Base-by-base conservation (phyloP, 2,797 vertebrate genomes). In the Clarias platycephalus region DNA sequence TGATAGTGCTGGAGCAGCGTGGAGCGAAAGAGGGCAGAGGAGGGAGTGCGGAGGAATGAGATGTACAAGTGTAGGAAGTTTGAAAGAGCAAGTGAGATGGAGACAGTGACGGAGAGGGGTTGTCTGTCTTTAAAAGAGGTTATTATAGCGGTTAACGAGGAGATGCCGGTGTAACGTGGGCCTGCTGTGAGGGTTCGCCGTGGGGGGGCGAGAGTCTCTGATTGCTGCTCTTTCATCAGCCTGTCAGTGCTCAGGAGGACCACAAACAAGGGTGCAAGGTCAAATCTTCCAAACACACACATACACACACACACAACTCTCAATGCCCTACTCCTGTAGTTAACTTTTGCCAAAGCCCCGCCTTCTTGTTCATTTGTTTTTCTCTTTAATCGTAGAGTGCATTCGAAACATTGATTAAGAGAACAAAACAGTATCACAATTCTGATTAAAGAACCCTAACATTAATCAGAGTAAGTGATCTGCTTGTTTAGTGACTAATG, bases 221-320 rank as follows among this genome's bases (percentile, higher is more conserved):
- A 91, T 91, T 88, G 88, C 88, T 85, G 82, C 87, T 91, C 88
- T 90, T 91, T 88, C 88, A 91, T 91, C 89, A 91, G 88, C 85
- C 82, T 91, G 89, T 88, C 90, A 90, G 85, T 83, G 72, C 85
- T 74, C 75, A 67, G 67, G 88, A 86, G 89, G 83, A 86, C 82
- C 79, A 63, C 85, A 83, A 86, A 88, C 80, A 85, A 79, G 81
- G 84, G 37, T 84, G 88, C 68, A 84, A 88, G 82, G 88, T 91
- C 88, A 89, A 60, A 87, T n/a, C 34, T 75, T 84, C 64, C 83
- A 58, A 55, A 84, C 62, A 80, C 26, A 34, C 81, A 83, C 68
- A 84, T 22, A 70, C 82, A 77, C 44, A 64, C 37, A 31, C 80
- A 74, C 44, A 7, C n/a, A 70, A 72, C 85, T 72, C 84, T 81